phyloP scores from a whole-genome alignment of 92 coral and sea anemone genomes.

The Parazoanthus darwini region DNA sequence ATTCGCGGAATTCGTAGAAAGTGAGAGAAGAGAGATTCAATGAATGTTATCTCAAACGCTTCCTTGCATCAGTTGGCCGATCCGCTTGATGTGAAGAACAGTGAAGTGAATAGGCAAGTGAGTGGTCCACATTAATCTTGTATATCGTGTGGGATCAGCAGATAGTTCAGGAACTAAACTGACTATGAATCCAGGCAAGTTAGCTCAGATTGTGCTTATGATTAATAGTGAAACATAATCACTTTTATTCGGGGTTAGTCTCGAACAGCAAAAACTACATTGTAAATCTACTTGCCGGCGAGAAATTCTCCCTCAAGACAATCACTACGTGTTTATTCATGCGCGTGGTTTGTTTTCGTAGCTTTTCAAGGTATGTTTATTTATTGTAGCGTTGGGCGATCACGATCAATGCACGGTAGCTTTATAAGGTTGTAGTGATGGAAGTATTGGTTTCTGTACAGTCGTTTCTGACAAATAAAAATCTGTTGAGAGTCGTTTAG shows the following conservation, averaged over 20 bases:
- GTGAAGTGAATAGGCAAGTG: slow-evolving; percentile 12
- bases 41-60: not conserved
- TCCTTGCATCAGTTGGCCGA: not conserved
- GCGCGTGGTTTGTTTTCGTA: slow-evolving; percentile 27
- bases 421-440: not conserved
- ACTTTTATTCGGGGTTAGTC: not conserved
- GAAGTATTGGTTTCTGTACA: not conserved
- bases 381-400: slow-evolving; percentile 13
- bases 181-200: not conserved
- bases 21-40: not conserved
- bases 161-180: too few species aligned
- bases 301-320: not conserved
- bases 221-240: not conserved
- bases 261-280: too few species aligned
- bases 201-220: not conserved
- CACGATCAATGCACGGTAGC: not conserved
- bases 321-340: not conserved
- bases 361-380: not conserved
- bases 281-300: slow-evolving; percentile 3
- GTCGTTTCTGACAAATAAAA: not conserved
- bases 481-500: not conserved
- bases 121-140: slow-evolving; percentile 4
- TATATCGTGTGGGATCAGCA: not conserved
- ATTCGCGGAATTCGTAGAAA: not conserved
- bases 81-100: slow-evolving; percentile 7